A percentile compares a stretch with the other conserved stretches of the same genome.
phyloP scores from a whole-genome alignment of 2,888 invertebrate genomes.

The Orchesella flavescens region DNA sequence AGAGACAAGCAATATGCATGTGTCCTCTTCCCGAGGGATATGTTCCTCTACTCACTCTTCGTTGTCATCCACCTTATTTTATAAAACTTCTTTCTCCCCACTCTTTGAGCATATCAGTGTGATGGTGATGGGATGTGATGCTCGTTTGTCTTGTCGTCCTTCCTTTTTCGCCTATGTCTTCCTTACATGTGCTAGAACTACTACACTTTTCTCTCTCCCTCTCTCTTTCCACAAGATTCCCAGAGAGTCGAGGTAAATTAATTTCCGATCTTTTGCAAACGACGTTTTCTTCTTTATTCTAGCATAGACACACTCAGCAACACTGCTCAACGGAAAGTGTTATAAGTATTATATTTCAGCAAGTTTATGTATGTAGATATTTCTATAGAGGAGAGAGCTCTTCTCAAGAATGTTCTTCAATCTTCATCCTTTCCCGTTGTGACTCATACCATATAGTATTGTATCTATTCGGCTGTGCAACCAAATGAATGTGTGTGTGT shows the following conservation, averaged over 20 bases:
- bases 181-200: background rate
- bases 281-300: constrained; percentile 12
- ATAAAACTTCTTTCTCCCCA: background rate
- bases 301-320: background rate
- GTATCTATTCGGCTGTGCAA: background rate
- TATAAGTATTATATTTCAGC: too few species aligned
- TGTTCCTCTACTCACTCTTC: background rate
- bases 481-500: background rate
- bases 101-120: constrained; percentile 6
- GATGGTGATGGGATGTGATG: constrained; percentile 7
- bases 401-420: constrained; percentile 3
- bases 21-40: background rate
- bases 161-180: background rate
- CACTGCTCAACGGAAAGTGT: too few species aligned
- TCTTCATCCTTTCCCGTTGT: background rate
- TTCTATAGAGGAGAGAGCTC: background rate
- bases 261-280: constrained; percentile 35
- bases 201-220: background rate
- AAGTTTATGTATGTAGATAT: too few species aligned
- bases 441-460: too few species aligned
- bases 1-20: constrained; percentile 6
- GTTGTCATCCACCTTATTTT: constrained; percentile 11
- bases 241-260: constrained; percentile 38
- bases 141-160: background rate
- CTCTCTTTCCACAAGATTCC: background rate